Evolutionary conservation across 2,113 vertebrate genomes (phyloP), one percentile per base, ranked within the genome.

Genomic region (Calidris pygmaea): DNA sequence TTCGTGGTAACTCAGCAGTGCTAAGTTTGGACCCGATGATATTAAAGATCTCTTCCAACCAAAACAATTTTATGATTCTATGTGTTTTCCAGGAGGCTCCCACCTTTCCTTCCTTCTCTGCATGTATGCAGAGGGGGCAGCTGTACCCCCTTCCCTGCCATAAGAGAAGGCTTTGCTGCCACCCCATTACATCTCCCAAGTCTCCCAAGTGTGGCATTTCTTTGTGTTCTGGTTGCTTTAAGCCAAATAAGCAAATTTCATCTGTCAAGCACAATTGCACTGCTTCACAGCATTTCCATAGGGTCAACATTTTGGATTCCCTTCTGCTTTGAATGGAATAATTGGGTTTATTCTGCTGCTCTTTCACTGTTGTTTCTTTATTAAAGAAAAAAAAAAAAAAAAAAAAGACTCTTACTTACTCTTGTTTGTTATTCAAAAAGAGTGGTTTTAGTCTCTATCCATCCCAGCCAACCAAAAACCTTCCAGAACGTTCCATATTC

Each of bases 211-310:
- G 26, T 37, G 89, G 45, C 26, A 39, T 93, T 94, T 87, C 84
- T 90, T 94, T 93, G 87, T 95, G 55, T 85, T 93, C 87, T 78
- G 52, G 65, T 47, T 81, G 17, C 53, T 96, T 74, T 92, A 95
- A 88, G 67, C 62, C 71, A 87, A 45, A 81, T 68, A 66, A 95
- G 55, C 45, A 48, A 79, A 77, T 73, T 52, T 87, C 9, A 16
- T 86, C 85, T 92, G 73, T 73, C 50, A 27, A 53, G 56, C 58
- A 23, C 68, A 58, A 29, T 29, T 78, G 21, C 21, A 4, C 41
- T 73, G 81, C 80, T 95, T 92, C 77, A 26, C 32, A 75, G 89
- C 4, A 4, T 70, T 96, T 80, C 85, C 14, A 2, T 90, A 41
- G 16, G n/a, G 53, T 72, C 41, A 96, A 29, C 39, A 22, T 87